These are phyloP conservation scores for Sphenodon punctatus DNA, from an alignment of 2,797 vertebrate genomes.

Conservation along the genomic window DNA sequence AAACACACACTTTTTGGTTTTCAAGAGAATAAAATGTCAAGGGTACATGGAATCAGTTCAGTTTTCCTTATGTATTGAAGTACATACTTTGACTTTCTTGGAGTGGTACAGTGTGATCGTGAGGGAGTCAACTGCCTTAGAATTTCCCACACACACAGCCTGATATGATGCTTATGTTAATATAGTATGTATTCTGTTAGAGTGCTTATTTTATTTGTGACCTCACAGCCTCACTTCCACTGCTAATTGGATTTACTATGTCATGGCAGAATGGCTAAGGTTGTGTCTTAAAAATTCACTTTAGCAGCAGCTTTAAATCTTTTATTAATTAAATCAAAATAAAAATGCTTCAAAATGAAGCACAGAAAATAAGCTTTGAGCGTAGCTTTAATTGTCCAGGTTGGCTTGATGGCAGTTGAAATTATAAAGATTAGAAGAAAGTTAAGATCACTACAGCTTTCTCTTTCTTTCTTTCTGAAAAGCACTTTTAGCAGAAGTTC, in stretches of 20 bases:
- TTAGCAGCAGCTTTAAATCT: no score
- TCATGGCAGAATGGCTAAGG: background rate
- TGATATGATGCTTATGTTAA: background rate
- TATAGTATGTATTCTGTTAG: background rate
- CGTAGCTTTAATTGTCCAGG: no score
- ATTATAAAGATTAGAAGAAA: no score
- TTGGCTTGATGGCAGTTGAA: no score
- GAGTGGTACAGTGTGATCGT: background rate
- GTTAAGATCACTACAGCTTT: no score
- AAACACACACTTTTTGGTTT: background rate
- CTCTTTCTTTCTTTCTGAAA: no score
- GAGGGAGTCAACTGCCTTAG: background rate
- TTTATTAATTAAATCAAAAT: no score
- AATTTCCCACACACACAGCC: background rate
- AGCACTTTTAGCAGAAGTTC: no score
- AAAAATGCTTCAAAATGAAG: no score
- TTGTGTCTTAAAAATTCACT: no score
- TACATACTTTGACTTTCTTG: background rate
- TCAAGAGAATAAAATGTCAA: background rate
- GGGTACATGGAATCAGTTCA: background rate
- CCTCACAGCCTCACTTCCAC: background rate
- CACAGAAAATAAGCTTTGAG: no score
- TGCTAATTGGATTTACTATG: background rate
- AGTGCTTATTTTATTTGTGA: background rate
- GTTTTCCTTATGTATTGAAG: background rate